Evolutionary conservation across 2,113 vertebrate species (phyloP).

Genomic region (Urocynchramus pylzowi): DNA sequence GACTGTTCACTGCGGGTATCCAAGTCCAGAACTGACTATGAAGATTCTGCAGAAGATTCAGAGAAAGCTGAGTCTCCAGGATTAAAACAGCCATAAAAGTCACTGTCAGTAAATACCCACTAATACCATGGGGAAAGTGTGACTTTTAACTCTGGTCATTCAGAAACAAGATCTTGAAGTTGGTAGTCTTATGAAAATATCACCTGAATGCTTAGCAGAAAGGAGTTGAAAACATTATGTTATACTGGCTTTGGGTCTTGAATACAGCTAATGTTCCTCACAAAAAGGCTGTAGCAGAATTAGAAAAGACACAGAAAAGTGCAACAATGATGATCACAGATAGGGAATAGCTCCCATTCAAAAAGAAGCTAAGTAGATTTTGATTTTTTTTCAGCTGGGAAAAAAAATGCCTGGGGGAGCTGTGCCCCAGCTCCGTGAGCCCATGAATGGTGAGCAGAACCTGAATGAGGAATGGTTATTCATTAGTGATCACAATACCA

Average conservation of each 20-base stretch:
- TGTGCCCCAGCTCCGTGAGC: background rate
- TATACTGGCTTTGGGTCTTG: background rate
- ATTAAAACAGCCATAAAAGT: background rate
- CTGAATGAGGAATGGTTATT: slow-evolving; percentile 22
- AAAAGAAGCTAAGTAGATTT: background rate
- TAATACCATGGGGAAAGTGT: background rate
- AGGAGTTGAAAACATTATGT: background rate
- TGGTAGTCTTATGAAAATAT: background rate
- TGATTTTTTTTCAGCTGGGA: slow-evolving; percentile 12
- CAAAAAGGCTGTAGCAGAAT: background rate
- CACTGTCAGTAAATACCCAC: background rate
- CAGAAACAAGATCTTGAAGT: background rate
- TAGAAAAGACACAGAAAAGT: slow-evolving; percentile 35
- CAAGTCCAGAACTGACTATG: background rate
- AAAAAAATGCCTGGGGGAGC: background rate
- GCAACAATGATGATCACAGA: background rate
- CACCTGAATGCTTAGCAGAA: background rate
- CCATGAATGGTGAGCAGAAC: slow-evolving; percentile 9
- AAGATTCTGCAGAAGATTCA: background rate
- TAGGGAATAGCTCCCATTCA: background rate
- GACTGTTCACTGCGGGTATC: background rate
- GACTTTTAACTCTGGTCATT: background rate
- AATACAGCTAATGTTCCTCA: background rate
- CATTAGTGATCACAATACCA: background rate
- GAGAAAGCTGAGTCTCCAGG: background rate